Evolutionary conservation across 2,888 invertebrate genomes (phyloP).

Genomic region (Sinopyrophorus schimmeli): DNA sequence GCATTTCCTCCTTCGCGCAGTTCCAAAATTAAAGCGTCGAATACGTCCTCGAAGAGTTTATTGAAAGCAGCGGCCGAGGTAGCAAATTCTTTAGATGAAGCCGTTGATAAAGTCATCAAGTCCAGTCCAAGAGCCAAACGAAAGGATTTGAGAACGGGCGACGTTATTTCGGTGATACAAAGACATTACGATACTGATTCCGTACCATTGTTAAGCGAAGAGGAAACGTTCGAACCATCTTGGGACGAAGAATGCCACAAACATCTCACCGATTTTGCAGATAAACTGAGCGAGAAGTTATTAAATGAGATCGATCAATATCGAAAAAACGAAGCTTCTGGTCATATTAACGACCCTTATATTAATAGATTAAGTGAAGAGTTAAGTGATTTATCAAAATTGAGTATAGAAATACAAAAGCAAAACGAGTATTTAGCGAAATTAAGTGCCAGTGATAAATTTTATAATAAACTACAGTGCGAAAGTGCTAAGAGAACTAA

Average conservation of each 20-base stretch:
- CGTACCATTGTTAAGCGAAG: conserved; percentile 43
- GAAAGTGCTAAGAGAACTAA: conserved; percentile 53
- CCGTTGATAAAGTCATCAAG: conserved; percentile 69
- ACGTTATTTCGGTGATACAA: conserved; percentile 51
- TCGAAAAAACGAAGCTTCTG: conserved; percentile 54
- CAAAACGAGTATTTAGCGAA: conserved; percentile 62
- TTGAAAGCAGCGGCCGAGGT: conserved; percentile 69
- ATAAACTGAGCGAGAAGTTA: conserved; percentile 79
- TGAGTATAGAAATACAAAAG: conserved; percentile 63
- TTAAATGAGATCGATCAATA: conserved; percentile 74
- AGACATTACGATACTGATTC: conserved; percentile 40
- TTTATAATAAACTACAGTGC: conserved; percentile 47
- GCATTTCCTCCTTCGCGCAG: conserved; percentile 30
- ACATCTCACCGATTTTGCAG: conserved; percentile 78
- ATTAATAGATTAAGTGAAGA: conserved; percentile 63
- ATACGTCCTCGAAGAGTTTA: conserved; percentile 54
- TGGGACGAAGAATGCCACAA: conserved; percentile 70
- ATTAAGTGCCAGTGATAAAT: conserved; percentile 57
- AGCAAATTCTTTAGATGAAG: conserved; percentile 68
- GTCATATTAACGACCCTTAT: conserved; percentile 65
- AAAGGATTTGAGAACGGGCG: conserved; percentile 58
- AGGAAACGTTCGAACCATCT: conserved; percentile 31
- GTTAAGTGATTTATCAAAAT: conserved; percentile 61
- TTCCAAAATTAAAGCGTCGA: conserved; percentile 9
- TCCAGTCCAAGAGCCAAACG: conserved; percentile 62